Percentiles rank a stretch among this genome's conserved stretches.
phyloP scores from a whole-genome alignment of 2,113 vertebrate species.

The Eonycteris spelaea region DNA sequence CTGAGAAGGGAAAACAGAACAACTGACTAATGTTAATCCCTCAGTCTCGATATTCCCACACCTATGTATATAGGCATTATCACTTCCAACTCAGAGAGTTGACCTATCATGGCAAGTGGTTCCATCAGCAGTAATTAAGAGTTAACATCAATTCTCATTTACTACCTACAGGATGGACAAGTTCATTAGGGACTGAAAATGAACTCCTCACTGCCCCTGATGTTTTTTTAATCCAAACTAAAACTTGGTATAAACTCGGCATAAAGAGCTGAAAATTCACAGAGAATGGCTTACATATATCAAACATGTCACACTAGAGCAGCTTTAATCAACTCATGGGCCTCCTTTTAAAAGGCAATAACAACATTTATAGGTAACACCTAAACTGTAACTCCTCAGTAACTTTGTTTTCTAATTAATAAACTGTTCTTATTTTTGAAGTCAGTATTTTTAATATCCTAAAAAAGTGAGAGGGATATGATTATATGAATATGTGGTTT shows the following conservation, averaged over 20 bases:
- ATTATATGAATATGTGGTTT: constrained; percentile 18
- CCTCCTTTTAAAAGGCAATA: not conserved
- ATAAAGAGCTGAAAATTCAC: constrained; percentile 17
- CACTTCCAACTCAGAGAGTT: not conserved
- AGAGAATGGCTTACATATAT: not conserved
- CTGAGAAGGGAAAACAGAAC: constrained; percentile 10
- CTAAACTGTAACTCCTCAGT: not conserved
- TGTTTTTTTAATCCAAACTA: constrained; percentile 14
- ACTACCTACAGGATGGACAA: not conserved
- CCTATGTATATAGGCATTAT: not conserved
- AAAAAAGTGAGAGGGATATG: not conserved
- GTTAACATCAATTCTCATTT: constrained; percentile 5
- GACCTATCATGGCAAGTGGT: not conserved
- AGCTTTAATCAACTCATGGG: not conserved
- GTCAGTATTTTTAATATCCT: constrained; percentile 8
- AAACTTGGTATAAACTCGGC: not conserved
- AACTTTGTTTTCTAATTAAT: not conserved
- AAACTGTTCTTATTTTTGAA: constrained; percentile 39
- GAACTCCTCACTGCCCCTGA: no score
- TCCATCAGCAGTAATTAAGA: not conserved
- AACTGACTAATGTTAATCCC: constrained; percentile 8
- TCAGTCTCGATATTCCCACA: not conserved
- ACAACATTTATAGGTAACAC: not conserved
- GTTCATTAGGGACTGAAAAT: constrained; percentile 12
- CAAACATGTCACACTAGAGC: not conserved